Evolutionary conservation across 2,113 vertebrate species (phyloP), one percentile per base, ranked within the genome.

Genomic region (Neolamprologus sp.): DNA sequence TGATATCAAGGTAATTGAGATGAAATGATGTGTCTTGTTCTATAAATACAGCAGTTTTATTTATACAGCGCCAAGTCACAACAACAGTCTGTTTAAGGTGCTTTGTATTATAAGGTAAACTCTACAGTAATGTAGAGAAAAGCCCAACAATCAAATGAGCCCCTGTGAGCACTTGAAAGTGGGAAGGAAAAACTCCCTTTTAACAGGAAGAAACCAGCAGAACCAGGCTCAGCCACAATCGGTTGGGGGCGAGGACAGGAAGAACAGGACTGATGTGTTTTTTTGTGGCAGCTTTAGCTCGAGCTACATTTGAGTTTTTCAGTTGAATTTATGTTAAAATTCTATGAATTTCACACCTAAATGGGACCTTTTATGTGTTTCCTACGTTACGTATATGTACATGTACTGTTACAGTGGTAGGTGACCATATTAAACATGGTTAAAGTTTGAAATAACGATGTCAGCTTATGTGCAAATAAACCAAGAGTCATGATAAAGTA

Each of bases 311-410:
- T 21, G 33, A 8, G 1, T 68, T 9, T 73, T 73, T 73, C 40
- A 73, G 5, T 17, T 26, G 23, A 47, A 47, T 75, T 75, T 7
- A 26, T 17, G 40, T 45, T 23, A 45, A 17, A 45, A 26, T 45
- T 73, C 8, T 3, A 16, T 7, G 40, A 73, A 5, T 21, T 26
- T 26, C 68, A 45, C 40, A 45, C 8, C n/a, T 17, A 26, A 45
- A 73, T 45, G 3, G 68, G 21, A 73, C 40, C 68, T 26, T 26
- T 45, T 26, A 45, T 73, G 21, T 2, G 21, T 73, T 45, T 26
- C 21, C 40, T 45, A 9, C 3, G 0, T 73, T 42, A n/a, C n/a
- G n/a, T n/a, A n/a, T n/a, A 1, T 30, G 55, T 45, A 73, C 1
- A 33, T 73, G 14, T 26, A 26, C 68, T 45, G 8, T 4, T 26